Evolutionary conservation across 2,797 vertebrate species (phyloP), one percentile per base, ranked within the genome.

Genomic region (Champsocephalus esox): DNA sequence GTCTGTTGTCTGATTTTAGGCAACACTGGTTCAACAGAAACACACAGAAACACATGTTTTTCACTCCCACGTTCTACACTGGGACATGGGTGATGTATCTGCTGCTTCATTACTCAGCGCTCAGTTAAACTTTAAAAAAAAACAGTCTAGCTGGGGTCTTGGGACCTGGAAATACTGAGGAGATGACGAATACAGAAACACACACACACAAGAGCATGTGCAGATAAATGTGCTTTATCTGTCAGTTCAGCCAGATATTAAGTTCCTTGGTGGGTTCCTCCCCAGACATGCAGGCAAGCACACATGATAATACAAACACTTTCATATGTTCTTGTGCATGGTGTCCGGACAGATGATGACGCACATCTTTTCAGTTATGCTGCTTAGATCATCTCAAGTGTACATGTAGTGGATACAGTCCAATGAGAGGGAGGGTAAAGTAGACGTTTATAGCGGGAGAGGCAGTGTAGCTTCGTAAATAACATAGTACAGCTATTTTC

Each of bases 41-140:
- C 41, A 70, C 46, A 41, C 3, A 28, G 11, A 41, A 41, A 70
- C 63, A 38, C 9, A 16, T 9, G 19, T 34, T 28, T 41, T 43
- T 70, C 3, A 34, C 48, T 63, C 19, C 24, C n/a, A 13, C 21
- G 38, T 12, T 66, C 57, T 60, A 28, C 52, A 7, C 66, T 12
- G 14, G 14, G 58, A 80, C 21, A 24, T 10, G 6, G 24, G 8
- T 65, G 79, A 81, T 71, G 59, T 59, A 75, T 79, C 80, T 70
- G 69, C 13, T 83, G 61, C 52, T 66, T 61, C 65, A 82, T 88
- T 75, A 82, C 59, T 90, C 75, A 61, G 51, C 46, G 41, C 59
- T 72, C 52, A 45, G 55, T 66, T 58, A 46, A 64, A n/a, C n/a
- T n/a, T n/a, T n/a, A n/a, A n/a, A n/a, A n/a, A n/a, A n/a, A n/a